These are phyloP conservation scores for Aeoliscus strigatus DNA, from an alignment of 2,797 vertebrate genomes.

Conservation along the genomic window DNA sequence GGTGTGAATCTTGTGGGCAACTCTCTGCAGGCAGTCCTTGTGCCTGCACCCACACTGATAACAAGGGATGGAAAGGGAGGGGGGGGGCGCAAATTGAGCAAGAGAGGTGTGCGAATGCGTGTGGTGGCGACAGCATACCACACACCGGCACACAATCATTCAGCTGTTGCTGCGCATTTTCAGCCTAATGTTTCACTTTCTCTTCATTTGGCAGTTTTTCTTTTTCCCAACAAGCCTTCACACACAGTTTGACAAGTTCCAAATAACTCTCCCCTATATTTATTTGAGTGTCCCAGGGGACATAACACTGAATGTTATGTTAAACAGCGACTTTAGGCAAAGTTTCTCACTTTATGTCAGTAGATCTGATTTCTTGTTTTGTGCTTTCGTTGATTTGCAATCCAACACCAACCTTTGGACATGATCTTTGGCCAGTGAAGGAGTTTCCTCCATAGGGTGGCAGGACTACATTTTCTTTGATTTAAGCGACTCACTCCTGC, in stretches of 20 bases:
- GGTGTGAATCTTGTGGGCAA: constrained; percentile 49
- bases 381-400: no score
- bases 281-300: no score
- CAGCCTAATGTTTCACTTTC: constrained; percentile 4
- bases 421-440: no score
- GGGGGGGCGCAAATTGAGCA: constrained; percentile 14
- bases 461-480: no score
- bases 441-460: no score
- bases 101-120: constrained; percentile 6
- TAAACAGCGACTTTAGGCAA: not conserved
- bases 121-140: constrained; percentile 5
- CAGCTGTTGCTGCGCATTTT: constrained; percentile 5
- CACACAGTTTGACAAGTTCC: constrained; percentile 5
- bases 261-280: no score
- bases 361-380: no score
- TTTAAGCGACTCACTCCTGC: no score
- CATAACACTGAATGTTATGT: not conserved
- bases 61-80: constrained; percentile 36
- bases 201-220: not conserved
- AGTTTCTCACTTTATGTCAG: no score
- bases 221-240: not conserved
- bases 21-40: constrained; percentile 49
- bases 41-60: constrained; percentile 67
- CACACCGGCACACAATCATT: constrained; percentile 4
- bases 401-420: no score